Evolutionary conservation across 2,888 invertebrate genomes (phyloP).

Genomic region (Drosophila aldrichi): DNA sequence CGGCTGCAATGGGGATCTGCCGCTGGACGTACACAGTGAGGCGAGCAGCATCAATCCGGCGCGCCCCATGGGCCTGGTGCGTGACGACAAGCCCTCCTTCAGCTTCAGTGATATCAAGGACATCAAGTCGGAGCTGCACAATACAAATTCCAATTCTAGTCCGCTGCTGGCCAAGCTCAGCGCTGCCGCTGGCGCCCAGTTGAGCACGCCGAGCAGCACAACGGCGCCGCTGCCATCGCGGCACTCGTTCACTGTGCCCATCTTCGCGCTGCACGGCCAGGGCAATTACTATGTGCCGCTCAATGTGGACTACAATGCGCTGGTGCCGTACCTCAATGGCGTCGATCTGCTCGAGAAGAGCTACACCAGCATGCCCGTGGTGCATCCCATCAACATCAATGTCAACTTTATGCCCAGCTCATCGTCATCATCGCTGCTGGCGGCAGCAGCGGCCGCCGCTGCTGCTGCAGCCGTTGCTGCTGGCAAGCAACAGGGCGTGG

Average conservation of each 20-base stretch:
- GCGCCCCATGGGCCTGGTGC: constrained; percentile 41
- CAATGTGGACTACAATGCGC: constrained; percentile 90
- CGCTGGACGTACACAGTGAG: constrained; percentile 51
- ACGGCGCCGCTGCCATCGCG: constrained; percentile 66
- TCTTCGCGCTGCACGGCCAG: constrained; percentile 95
- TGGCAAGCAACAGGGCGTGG: constrained; percentile 68
- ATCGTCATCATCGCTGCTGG: constrained; percentile 74
- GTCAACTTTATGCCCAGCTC: constrained; percentile 89
- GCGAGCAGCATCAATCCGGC: constrained; percentile 43
- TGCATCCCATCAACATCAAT: constrained; percentile 95
- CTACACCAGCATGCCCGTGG: constrained; percentile 86
- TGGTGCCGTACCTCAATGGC: constrained; percentile 89
- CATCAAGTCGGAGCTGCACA: constrained; percentile 82
- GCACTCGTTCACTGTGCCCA: constrained; percentile 89
- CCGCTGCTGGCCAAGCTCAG: constrained; percentile 62
- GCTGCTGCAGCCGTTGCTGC: constrained; percentile 75
- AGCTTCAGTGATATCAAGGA: constrained; percentile 77
- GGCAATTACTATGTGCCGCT: constrained; percentile 95
- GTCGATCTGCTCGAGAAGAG: constrained; percentile 87
- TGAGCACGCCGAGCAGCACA: constrained; percentile 72
- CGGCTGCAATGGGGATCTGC: constrained; percentile 51
- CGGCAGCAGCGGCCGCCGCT: constrained; percentile 79
- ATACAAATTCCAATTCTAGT: constrained; percentile 67
- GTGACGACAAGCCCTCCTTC: constrained; percentile 80
- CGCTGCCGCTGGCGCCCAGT: constrained; percentile 62